Evolutionary conservation across 2,888 invertebrate species (phyloP).

Genomic region (Notodonta dromedarius): DNA sequence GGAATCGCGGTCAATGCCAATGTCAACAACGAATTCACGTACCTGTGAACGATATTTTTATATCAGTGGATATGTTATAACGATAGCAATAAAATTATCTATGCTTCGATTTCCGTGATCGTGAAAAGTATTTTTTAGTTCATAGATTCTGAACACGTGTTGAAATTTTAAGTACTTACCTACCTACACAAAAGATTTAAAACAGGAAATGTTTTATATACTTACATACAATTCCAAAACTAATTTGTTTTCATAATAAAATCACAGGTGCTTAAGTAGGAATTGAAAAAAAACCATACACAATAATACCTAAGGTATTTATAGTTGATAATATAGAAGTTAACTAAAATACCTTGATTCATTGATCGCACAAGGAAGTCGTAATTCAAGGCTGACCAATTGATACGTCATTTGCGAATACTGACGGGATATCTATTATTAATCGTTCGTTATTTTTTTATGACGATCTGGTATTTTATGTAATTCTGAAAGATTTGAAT

Average conservation of each 20-base stretch:
- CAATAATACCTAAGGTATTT: background rate
- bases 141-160: background rate
- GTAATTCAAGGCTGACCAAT: conserved; percentile 25
- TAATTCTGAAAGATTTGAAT: too few species aligned
- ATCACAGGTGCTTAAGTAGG: background rate
- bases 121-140: background rate
- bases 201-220: conserved; percentile 1
- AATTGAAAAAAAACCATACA: conserved; percentile 2
- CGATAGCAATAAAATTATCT: background rate
- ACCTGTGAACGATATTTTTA: background rate
- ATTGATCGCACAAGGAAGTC: conserved; percentile 21
- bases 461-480: too few species aligned
- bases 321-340: background rate
- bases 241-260: conserved; percentile 5
- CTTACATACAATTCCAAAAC: background rate
- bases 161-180: background rate
- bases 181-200: background rate
- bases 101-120: background rate
- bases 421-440: conserved; percentile 4
- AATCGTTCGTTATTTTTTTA: background rate
- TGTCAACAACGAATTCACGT: conserved; percentile 10
- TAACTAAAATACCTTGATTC: background rate
- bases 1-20: conserved; percentile 23
- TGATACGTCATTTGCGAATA: conserved; percentile 11
- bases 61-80: background rate